Evolutionary conservation across 2,113 vertebrate genomes (phyloP).

Genomic region (Nibea coibor): DNA sequence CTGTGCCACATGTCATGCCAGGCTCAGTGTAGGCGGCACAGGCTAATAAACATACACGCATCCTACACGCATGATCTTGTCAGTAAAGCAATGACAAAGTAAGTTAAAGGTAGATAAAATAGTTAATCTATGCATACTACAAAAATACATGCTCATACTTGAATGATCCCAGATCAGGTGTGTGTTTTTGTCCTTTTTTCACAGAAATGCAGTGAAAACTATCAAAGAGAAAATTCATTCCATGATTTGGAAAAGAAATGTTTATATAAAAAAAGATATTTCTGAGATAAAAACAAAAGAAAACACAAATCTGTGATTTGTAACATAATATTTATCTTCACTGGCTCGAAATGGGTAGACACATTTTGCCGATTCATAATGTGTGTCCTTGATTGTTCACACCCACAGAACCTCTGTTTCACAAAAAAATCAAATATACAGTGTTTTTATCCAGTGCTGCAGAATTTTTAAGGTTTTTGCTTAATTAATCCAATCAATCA

Average conservation of each 20-base stretch:
- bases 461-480: not conserved
- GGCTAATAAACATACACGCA: conserved; percentile 10
- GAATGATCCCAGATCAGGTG: not conserved
- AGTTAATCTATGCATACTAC: too few species aligned
- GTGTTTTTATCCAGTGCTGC: not conserved
- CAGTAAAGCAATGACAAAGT: conserved; percentile 20
- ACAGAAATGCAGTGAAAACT: not conserved
- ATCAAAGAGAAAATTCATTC: not conserved
- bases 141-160: not conserved
- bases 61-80: conserved; percentile 25
- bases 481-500: not conserved
- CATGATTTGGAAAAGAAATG: not conserved
- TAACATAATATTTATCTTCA: not conserved
- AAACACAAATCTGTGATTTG: not conserved
- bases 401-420: not conserved
- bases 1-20: conserved; percentile 52
- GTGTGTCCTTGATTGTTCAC: not conserved
- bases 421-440: not conserved
- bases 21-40: conserved; percentile 40
- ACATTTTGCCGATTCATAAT: not conserved
- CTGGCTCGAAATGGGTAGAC: not conserved
- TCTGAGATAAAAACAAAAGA: not conserved
- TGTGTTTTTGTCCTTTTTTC: not conserved
- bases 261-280: not conserved
- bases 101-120: too few species aligned